Evolutionary conservation across 2,113 vertebrate species (phyloP).

Genomic region (Cervus canadensis): DNA sequence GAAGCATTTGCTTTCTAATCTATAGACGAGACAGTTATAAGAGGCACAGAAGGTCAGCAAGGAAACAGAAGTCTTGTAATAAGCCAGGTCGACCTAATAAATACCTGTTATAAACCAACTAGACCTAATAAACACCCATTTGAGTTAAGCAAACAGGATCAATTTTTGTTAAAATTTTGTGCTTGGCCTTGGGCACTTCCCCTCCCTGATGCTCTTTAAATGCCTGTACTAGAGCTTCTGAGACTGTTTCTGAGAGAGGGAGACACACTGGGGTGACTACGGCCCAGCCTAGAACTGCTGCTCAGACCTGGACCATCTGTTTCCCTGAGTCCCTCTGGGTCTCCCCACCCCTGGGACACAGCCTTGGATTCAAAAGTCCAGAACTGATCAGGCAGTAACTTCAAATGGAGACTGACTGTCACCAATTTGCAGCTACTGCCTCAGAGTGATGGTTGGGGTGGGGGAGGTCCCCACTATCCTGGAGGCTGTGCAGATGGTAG

Average conservation of each 20-base stretch:
- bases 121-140: not conserved
- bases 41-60: not conserved
- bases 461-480: not conserved
- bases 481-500: not conserved
- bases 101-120: not conserved
- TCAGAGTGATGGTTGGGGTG: fast-evolving
- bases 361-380: not conserved
- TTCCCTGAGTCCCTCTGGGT: not conserved
- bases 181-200: not conserved
- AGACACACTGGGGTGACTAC: not conserved
- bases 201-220: not conserved
- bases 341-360: not conserved
- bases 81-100: not conserved
- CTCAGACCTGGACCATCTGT: not conserved
- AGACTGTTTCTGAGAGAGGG: not conserved
- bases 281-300: not conserved
- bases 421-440: not conserved
- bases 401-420: not conserved
- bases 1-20: not conserved
- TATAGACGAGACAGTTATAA: not conserved
- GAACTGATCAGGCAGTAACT: not conserved
- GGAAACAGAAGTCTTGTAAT: not conserved
- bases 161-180: not conserved
- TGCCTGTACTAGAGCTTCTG: not conserved
- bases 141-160: not conserved